A percentile compares a stretch with the other conserved stretches of the same genome.
Conservation (phyloP, 2,888 invertebrate species). For the Nephrotoma appendiculata region DNA sequence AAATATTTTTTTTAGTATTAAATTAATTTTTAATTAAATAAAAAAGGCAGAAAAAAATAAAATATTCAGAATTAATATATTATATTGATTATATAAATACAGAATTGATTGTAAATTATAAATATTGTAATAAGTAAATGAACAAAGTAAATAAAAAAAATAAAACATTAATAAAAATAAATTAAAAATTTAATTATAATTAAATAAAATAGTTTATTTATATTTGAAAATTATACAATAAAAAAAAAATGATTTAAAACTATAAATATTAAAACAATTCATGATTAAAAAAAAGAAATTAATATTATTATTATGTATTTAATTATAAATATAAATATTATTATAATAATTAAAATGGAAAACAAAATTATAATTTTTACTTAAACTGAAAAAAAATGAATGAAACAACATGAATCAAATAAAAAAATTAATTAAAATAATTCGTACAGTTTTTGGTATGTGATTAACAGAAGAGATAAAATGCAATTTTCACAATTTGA, state of each 20-base stretch:
- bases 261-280: not conserved
- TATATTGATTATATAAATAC: not conserved
- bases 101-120: not conserved
- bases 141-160: not conserved
- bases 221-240: not conserved
- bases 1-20: not conserved
- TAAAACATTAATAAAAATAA: not conserved
- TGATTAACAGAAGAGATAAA: no score
- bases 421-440: not conserved
- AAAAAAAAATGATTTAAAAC: not conserved
- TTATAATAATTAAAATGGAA: not conserved
- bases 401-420: not conserved
- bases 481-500: no score
- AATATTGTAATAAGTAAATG: not conserved
- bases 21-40: not conserved
- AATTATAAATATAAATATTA: not conserved
- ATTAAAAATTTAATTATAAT: not conserved
- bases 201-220: not conserved
- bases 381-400: not conserved
- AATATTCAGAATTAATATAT: not conserved
- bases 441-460: not conserved
- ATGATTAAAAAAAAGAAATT: not conserved
- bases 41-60: not conserved
- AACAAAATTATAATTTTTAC: not conserved
- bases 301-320: not conserved